Base-by-base conservation (phyloP, 2,797 vertebrate species). In the Platyrinchus mystaceus region DNA sequence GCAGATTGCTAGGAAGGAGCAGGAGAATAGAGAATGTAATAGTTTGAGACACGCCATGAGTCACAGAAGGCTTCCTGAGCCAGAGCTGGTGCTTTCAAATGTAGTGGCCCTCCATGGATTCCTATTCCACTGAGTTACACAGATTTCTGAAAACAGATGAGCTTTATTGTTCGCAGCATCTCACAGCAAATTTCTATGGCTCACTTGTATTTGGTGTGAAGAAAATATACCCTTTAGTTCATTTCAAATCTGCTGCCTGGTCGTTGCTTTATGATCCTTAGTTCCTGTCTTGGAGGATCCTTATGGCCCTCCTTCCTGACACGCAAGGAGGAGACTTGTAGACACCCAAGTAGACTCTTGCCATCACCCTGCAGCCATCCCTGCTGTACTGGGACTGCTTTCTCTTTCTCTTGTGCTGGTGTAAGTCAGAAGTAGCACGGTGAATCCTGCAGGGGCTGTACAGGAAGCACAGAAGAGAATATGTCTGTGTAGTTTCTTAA, bases 311-410 rank as follows among this genome's bases (percentile, higher is more conserved):
- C 18, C 15, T 67, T 71, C 22, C 24, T 11, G 8, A 27, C 12
- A 19, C 0, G 0, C 11, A 14, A 69, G 27, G 14, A 49, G 14
- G 49, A 49, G 49, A 49, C 49, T 27, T 49, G 49, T 49, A 49
- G 49, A 49, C 49, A 27, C 15, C 2, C 49, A 27, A 27, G 26
- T 27, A 27, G 44, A 11, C 20, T 59, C 32, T 62, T 55, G 37
- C 11, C 22, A 10, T 17, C 53, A 22, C 22, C 19, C 36, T 0
- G 0, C 27, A 10, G 13, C 18, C 50, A 24, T 53, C 20, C 39
- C 36, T 73, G 50, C 32, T 1, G 0, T 44, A 8, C 13, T 39
- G 41, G 41, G 26, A 28, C 37, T 27, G 12, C 3, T 66, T 66
- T 78, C 7, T n/a, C 16, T 21, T 75, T 89, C 52, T 69, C 39